Base-by-base conservation (phyloP, 2,113 vertebrate genomes). In the Parotia lawesii region DNA sequence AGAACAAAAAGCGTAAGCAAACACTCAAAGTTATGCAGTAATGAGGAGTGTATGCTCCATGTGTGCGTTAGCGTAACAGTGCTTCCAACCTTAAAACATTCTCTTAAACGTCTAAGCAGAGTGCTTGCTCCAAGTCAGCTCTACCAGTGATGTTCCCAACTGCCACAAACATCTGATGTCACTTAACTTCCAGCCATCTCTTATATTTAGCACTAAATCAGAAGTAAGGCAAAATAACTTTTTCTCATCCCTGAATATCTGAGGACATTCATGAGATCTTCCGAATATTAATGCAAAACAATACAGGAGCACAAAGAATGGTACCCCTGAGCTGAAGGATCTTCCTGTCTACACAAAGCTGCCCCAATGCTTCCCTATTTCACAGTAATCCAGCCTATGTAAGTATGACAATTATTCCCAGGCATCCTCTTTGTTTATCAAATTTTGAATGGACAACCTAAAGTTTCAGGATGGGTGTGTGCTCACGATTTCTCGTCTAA, bases 171-270 rank as follows among this genome's bases (percentile, higher is more conserved):
- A 10, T 22, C 65, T 54, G 38, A 65, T 14, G 38, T 47, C 48
- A 47, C 37, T 71, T 51, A 47, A 78, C 45, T 74, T 74, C 61
- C 6, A 3, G 21, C 37, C 33, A 24, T 21, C 74, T 37, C 56
- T 85, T 58, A 13, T 75, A 50, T 58, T 96, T 71, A 87, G 73
- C 62, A 91, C 79, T 37, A 66, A 66, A 27, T 73, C 40, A 87
- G 71, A 95, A 89, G 79, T 93, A 93, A 93, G 90, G 93, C 76
- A 94, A 96, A 96, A 64, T 47, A 90, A 89, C 54, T 87, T 70
- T 57, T 76, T 86, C 50, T 75, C 60, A 65, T 50, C 37, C 33
- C 42, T 86, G 74, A 87, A 33, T 80, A 71, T 40, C 33, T 75
- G 15, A 64, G 37, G 74, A 95, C 72, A 92, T 86, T 94, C 67